phyloP scores from a whole-genome alignment of 2,113 vertebrate genomes.

The Gymnorhina tibicen region DNA sequence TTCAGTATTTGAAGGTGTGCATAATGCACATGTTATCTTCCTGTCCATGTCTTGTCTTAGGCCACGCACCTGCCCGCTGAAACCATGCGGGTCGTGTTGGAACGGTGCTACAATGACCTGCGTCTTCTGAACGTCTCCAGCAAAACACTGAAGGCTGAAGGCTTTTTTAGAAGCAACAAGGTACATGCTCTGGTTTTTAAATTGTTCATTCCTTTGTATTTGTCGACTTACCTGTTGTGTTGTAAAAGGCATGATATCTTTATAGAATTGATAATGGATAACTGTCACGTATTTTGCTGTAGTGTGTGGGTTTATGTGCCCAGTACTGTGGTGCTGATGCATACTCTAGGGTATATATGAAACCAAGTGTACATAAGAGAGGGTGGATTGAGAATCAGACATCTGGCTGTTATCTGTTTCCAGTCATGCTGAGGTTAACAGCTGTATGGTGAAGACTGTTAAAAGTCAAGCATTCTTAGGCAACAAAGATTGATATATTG shows the following conservation, averaged over 20 bases:
- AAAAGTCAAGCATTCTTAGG: neutral
- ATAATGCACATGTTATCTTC: rapidly evolving
- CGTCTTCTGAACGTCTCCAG: constrained; percentile 88
- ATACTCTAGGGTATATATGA: rapidly evolving
- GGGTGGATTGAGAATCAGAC: neutral
- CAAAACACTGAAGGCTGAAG: constrained; percentile 96
- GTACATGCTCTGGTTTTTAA: constrained; percentile 48
- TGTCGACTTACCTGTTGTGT: neutral
- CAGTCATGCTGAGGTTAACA: neutral
- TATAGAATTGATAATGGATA: rapidly evolving
- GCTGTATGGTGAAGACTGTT: neutral
- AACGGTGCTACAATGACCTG: constrained; percentile 96
- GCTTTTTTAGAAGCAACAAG: constrained; percentile 99
- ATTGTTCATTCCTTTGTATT: neutral
- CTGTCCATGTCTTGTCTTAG: constrained; percentile 47
- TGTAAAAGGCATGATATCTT: neutral
- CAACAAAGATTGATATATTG: neutral
- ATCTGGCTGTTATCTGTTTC: neutral
- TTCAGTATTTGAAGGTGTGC: neutral
- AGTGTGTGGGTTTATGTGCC: neutral
- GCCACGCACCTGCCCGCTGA: constrained; percentile 84
- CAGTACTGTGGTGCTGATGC: neutral
- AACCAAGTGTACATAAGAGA: neutral
- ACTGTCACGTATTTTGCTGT: rapidly evolving
- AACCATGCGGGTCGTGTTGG: constrained; percentile 92